Evolutionary conservation across 1,140 invertebrate genomes (phyloP).

Genomic region (Aleiodes sp.): DNA sequence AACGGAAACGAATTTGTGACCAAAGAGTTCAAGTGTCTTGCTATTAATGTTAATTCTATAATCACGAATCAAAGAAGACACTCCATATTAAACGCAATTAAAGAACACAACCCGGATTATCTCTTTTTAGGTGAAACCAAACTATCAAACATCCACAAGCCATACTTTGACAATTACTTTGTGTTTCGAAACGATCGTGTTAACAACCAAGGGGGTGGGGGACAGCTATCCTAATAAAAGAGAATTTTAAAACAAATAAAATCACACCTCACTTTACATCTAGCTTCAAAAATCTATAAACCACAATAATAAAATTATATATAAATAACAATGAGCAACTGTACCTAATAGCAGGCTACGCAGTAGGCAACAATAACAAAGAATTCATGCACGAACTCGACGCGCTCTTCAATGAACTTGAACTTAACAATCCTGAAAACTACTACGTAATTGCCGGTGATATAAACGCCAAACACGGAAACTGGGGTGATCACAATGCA

Average conservation of each 20-base stretch:
- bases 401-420: background rate
- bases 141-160: background rate
- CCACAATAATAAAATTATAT: conserved; percentile 10
- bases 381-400: background rate
- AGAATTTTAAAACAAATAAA: background rate
- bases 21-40: too few relatives aligned
- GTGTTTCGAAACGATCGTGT: background rate
- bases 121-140: background rate
- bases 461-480: conserved; percentile 8
- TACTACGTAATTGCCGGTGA: conserved; percentile 25
- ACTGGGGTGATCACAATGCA: background rate
- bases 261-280: background rate
- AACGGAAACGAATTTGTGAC: too few relatives aligned
- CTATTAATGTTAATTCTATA: too few relatives aligned
- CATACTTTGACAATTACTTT: background rate
- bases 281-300: background rate
- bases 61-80: too few relatives aligned
- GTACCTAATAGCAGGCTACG: conserved; percentile 1
- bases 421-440: background rate
- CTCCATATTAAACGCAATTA: too few relatives aligned
- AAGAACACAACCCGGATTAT: too few relatives aligned
- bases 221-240: background rate
- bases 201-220: background rate
- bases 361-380: background rate
- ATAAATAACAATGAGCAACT: background rate